Evolutionary conservation across 2,113 vertebrate genomes (phyloP), one percentile per base, ranked within the genome.

Genomic region (Coturnix japonica): DNA sequence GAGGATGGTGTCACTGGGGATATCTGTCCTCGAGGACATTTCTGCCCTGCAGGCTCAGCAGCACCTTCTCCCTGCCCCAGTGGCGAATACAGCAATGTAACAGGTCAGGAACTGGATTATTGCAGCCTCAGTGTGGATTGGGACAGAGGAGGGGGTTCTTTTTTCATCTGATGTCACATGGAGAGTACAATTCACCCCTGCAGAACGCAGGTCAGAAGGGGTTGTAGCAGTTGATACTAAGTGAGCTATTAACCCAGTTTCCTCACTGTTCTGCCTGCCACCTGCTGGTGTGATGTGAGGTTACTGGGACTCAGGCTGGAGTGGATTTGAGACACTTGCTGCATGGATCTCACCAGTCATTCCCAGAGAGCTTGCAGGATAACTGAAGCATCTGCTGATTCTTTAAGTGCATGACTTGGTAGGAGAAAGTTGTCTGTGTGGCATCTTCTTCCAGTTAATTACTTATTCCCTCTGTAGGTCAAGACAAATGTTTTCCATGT

Each of bases 21-120:
- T 82, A 87, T 97, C 41, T 98, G 98, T 89, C 98, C 98, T 26
- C 35, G 80, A 65, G 98, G 98, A 79, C 96, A 97, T 56, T 97
- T 97, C 96, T 99, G 98, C 95, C 97, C 98, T n/a, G 59, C 88
- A 84, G 98, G 98, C 25, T 98, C 98, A 70, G 81, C 97, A 72
- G 95, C 93, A n/a, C 98, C 98, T 74, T 92, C 90, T 12, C 93
- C 92, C 15, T 98, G 97, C 92, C 97, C 95, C 46, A 97, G 98
- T 56, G 97, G 98, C 23, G 98, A 97, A 6, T 97, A 97, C 91
- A 97, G 94, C 39, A 97, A 98, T 57, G 85, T 77, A 30, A 97
- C 98, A 98, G 98, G 98, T 98, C 84, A 92, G 92, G 25, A 70
- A 8, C 17, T 49, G 53, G 16, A 12, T 25, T 41, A 51, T 12